Percentiles rank a stretch among this genome's conserved stretches.
These are phyloP conservation scores for Hipposideros larvatus DNA, from an alignment of 2,797 vertebrate species.

Conservation along the genomic window DNA sequence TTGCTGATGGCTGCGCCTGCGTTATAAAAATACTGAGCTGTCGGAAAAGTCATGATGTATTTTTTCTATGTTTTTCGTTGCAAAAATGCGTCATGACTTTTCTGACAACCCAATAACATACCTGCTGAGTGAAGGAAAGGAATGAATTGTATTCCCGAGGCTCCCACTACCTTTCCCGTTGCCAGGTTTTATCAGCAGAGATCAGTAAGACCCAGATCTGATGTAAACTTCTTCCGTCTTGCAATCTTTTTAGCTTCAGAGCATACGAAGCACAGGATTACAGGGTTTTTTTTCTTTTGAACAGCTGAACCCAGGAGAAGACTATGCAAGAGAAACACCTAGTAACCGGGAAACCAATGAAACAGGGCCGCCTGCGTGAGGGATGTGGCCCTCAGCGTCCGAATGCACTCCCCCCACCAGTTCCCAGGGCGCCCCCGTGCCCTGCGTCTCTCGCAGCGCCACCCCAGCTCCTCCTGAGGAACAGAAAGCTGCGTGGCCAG, in stretches of 20 bases:
- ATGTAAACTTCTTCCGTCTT: slow-evolving; percentile 68
- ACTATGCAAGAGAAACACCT: neutral
- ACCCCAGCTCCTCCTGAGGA: neutral
- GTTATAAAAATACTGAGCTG: slow-evolving; percentile 57
- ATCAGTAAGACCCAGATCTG: slow-evolving; percentile 64
- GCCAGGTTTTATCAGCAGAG: slow-evolving; percentile 60
- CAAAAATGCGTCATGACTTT: no score
- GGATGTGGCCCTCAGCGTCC: neutral
- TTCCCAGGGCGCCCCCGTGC: neutral
- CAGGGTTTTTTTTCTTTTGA: neutral
- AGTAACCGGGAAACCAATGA: neutral
- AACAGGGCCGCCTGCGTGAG: rapidly evolving
- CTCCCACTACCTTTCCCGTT: slow-evolving; percentile 74
- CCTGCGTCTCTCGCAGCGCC: neutral
- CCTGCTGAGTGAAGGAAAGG: slow-evolving; percentile 75
- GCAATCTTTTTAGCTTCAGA: slow-evolving; percentile 38
- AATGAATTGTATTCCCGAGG: slow-evolving; percentile 75
- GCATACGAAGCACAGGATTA: slow-evolving; percentile 13
- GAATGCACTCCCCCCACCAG: neutral
- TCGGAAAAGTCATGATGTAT: no score
- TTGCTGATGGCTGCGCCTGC: slow-evolving; percentile 62
- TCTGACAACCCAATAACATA: slow-evolving; percentile 66
- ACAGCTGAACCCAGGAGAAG: neutral
- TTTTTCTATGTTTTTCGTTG: no score
- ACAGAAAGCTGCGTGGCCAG: neutral